These are phyloP conservation scores for Ectemnius continuus DNA, from an alignment of 2,888 invertebrate species.

Conservation along the genomic window DNA sequence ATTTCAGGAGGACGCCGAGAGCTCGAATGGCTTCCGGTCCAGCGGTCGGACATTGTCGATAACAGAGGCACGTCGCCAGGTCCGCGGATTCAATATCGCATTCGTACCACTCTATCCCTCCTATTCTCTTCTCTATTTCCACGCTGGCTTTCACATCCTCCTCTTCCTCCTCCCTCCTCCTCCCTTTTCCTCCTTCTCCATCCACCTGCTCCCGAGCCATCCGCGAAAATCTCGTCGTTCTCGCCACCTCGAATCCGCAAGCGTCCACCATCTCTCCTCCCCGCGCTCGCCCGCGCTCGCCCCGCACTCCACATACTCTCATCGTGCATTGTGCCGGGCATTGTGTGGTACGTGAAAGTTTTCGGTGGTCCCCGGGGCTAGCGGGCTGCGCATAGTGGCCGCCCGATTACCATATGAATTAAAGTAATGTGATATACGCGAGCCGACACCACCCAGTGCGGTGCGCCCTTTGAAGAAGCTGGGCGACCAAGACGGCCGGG, in stretches of 20 bases:
- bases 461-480: slow-evolving; percentile 47
- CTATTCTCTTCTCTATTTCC: slow-evolving; percentile 21
- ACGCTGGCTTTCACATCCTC: slow-evolving; percentile 5
- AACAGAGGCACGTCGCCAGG: slow-evolving; percentile 69
- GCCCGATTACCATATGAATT: slow-evolving; percentile 90
- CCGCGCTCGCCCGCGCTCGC: too few species aligned
- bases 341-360: slow-evolving; percentile 73
- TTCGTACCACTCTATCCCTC: slow-evolving; percentile 62
- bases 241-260: slow-evolving; percentile 11
- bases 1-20: slow-evolving; percentile 69
- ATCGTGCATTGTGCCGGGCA: slow-evolving; percentile 71
- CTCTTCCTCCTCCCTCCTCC: slow-evolving; percentile 25
- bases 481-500: slow-evolving; percentile 18
- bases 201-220: slow-evolving; percentile 16
- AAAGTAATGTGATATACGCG: slow-evolving; percentile 86
- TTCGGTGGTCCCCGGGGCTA: slow-evolving; percentile 52
- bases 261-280: slow-evolving; percentile 18
- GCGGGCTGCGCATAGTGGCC: slow-evolving; percentile 62
- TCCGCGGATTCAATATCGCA: slow-evolving; percentile 73
- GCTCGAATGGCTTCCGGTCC: slow-evolving; percentile 75
- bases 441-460: slow-evolving; percentile 23
- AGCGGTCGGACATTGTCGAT: slow-evolving; percentile 75
- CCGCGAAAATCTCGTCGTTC: neutral
- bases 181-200: slow-evolving; percentile 22
- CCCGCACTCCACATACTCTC: neutral